Percentiles rank a stretch among this genome's conserved stretches.
phyloP scores from a whole-genome alignment of 2,888 invertebrate genomes.

The Scrobipalpa atriplicella region DNA sequence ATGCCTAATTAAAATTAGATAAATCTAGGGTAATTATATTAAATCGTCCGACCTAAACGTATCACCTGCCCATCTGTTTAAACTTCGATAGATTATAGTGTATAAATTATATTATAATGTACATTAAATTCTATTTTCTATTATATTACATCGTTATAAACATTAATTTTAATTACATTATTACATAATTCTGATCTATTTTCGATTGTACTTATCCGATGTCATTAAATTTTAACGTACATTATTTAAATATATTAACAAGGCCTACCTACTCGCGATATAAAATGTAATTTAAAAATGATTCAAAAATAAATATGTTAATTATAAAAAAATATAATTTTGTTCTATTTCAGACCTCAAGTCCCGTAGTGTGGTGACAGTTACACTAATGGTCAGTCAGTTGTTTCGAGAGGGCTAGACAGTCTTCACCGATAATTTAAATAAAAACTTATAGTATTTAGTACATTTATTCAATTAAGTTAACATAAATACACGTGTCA shows the following conservation, averaged over 20 bases:
- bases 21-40: constrained; percentile 45
- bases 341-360: constrained; percentile 35
- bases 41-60: constrained; percentile 45
- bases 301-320: constrained; percentile 67
- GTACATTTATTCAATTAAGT: constrained; percentile 71
- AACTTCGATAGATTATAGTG: constrained; percentile 59
- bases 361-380: constrained; percentile 27
- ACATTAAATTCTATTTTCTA: constrained; percentile 72
- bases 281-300: constrained; percentile 70
- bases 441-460: constrained; percentile 64
- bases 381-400: constrained; percentile 29
- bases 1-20: constrained; percentile 57
- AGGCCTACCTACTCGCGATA: constrained; percentile 65
- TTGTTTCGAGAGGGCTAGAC: constrained; percentile 16
- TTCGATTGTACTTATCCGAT: constrained; percentile 69
- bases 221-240: constrained; percentile 61
- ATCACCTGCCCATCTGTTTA: constrained; percentile 50
- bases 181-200: constrained; percentile 61
- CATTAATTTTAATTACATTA: constrained; percentile 71
- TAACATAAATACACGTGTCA: constrained; percentile 69
- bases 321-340: constrained; percentile 51
- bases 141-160: constrained; percentile 67
- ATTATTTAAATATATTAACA: constrained; percentile 64
- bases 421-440: background rate
- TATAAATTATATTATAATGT: constrained; percentile 59